A percentile compares a stretch with the other conserved stretches of the same genome.
phyloP scores from a whole-genome alignment of 2,888 invertebrate species.

The Agrotis segetum region DNA sequence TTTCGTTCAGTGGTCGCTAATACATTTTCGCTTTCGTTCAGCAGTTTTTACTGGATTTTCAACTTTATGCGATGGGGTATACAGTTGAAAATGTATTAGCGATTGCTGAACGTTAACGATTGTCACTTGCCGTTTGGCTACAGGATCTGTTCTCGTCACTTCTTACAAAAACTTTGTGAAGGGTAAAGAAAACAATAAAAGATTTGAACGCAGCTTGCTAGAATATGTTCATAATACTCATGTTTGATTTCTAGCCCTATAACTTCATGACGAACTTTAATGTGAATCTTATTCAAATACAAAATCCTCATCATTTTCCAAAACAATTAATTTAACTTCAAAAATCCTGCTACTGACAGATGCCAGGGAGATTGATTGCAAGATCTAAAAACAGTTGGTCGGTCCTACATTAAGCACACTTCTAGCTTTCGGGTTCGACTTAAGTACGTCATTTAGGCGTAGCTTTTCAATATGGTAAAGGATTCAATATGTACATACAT shows the following conservation, averaged over 20 bases:
- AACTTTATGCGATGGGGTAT: too few relatives aligned
- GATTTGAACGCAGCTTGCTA: too few relatives aligned
- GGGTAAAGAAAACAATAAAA: too few relatives aligned
- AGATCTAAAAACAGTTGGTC: slow-evolving; percentile 50
- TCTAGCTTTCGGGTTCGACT: slow-evolving; percentile 9
- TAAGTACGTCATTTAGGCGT: slow-evolving; percentile 31
- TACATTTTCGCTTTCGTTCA: too few relatives aligned
- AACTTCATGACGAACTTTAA: background rate
- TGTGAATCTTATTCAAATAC: slow-evolving; percentile 11
- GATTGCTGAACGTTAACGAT: too few relatives aligned
- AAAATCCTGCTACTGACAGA: slow-evolving; percentile 53
- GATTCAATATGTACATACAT: slow-evolving; percentile 30
- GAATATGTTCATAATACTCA: too few relatives aligned
- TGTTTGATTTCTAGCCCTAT: too few relatives aligned
- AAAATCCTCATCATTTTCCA: slow-evolving; percentile 7
- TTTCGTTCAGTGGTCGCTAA: too few relatives aligned
- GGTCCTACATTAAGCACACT: slow-evolving; percentile 24
- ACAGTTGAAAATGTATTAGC: too few relatives aligned
- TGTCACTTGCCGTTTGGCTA: too few relatives aligned
- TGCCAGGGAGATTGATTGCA: slow-evolving; percentile 58
- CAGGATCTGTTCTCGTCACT: background rate
- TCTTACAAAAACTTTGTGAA: background rate
- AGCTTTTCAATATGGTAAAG: slow-evolving; percentile 25
- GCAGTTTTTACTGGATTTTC: too few relatives aligned
- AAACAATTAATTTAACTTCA: slow-evolving; percentile 52